Percentiles rank a stretch among this genome's conserved stretches.
phyloP scores from a whole-genome alignment of 2,888 invertebrate genomes.

The Parnassius apollo region DNA sequence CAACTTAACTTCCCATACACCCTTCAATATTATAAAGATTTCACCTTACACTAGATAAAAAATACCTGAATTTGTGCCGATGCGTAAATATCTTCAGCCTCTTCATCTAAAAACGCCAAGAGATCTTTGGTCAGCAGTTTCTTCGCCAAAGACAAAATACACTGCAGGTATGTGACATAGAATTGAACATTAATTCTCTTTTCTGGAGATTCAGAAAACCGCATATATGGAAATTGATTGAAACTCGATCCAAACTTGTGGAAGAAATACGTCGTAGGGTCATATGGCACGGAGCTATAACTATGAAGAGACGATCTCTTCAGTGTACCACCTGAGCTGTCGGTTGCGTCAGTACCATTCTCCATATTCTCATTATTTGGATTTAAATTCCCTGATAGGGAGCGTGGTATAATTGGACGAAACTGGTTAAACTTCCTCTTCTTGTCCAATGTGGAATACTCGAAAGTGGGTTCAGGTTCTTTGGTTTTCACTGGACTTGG shows the following conservation, averaged over 20 bases:
- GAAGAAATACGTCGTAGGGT: slow-evolving; percentile 93
- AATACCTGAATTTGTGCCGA: slow-evolving; percentile 83
- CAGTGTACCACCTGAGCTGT: slow-evolving; percentile 56
- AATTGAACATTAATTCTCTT: slow-evolving; percentile 85
- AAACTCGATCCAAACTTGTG: slow-evolving; percentile 96
- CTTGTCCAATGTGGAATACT: slow-evolving; percentile 80
- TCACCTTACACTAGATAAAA: background rate
- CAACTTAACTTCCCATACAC: no score
- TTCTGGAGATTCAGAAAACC: slow-evolving; percentile 87
- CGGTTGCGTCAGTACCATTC: slow-evolving; percentile 61
- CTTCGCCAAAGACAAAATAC: slow-evolving; percentile 90
- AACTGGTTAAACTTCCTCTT: slow-evolving; percentile 86
- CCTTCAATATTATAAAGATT: no score
- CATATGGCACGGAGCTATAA: slow-evolving; percentile 86
- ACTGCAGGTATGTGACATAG: slow-evolving; percentile 89
- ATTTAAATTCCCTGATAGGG: slow-evolving; percentile 91
- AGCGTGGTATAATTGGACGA: slow-evolving; percentile 94
- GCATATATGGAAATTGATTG: slow-evolving; percentile 92
- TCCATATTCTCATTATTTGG: slow-evolving; percentile 80
- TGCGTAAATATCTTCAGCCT: slow-evolving; percentile 89
- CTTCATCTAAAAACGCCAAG: slow-evolving; percentile 89
- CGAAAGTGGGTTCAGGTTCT: slow-evolving; percentile 64
- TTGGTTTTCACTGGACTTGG: slow-evolving; percentile 80
- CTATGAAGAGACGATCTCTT: slow-evolving; percentile 76
- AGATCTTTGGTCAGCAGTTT: slow-evolving; percentile 92